phyloP scores from a whole-genome alignment of 2,888 invertebrate genomes.

The Muschampia plurimacula region DNA sequence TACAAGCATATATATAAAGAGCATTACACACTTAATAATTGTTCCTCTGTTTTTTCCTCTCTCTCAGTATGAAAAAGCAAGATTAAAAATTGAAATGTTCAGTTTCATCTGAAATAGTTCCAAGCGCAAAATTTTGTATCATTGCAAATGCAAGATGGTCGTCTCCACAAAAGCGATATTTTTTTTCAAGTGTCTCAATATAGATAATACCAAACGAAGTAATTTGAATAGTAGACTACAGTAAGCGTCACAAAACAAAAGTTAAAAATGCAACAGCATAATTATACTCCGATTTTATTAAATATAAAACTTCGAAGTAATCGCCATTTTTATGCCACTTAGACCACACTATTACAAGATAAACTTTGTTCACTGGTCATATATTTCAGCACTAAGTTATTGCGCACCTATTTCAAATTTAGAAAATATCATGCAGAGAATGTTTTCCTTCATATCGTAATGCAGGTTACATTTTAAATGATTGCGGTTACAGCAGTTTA shows the following conservation, averaged over 20 bases:
- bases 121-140: not conserved
- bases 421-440: conserved; percentile 41
- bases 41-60: too few species aligned
- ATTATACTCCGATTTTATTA: too few species aligned
- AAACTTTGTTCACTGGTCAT: conserved; percentile 76
- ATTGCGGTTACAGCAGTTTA: conserved; percentile 11
- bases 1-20: too few species aligned
- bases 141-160: too few species aligned
- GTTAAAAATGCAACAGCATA: not conserved
- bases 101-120: too few species aligned
- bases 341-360: conserved; percentile 59
- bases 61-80: too few species aligned
- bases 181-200: too few species aligned
- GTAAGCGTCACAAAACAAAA: not conserved
- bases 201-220: too few species aligned
- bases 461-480: conserved; percentile 8
- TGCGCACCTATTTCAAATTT: conserved; percentile 62
- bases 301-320: not conserved
- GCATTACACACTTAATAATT: too few species aligned
- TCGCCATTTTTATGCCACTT: conserved; percentile 27
- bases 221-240: too few species aligned
- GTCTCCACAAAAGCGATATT: too few species aligned
- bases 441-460: conserved; percentile 17
- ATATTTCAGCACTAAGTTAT: conserved; percentile 73
- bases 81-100: too few species aligned